Evolutionary conservation across 2,888 invertebrate genomes (phyloP).

Genomic region (Synergus umbraculus): DNA sequence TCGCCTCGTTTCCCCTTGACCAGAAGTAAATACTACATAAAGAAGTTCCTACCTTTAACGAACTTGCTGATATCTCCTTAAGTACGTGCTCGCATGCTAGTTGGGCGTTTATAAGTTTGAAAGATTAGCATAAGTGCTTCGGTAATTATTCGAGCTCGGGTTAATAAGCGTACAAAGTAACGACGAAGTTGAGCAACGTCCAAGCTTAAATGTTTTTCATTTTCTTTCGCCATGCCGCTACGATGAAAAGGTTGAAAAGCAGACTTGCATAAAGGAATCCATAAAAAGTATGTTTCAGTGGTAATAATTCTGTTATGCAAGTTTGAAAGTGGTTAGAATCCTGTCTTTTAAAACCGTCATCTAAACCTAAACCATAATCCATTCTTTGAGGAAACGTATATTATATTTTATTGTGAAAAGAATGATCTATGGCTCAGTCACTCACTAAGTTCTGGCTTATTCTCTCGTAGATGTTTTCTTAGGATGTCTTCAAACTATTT

Average conservation of each 20-base stretch:
- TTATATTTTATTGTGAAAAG: too few relatives aligned
- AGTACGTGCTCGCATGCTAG: slow-evolving; percentile 51
- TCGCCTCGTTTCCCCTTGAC: slow-evolving; percentile 52
- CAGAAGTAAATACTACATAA: slow-evolving; percentile 32
- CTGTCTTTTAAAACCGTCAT: not conserved
- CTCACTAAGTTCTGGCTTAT: too few relatives aligned
- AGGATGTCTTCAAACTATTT: too few relatives aligned
- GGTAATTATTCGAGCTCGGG: slow-evolving; percentile 46
- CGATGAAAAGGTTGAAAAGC: not conserved
- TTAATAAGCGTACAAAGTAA: slow-evolving; percentile 35
- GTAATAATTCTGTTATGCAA: not conserved
- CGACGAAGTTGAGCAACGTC: slow-evolving; percentile 12
- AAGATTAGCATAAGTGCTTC: slow-evolving; percentile 47
- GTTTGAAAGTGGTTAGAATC: not conserved
- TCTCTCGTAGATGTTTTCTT: too few relatives aligned
- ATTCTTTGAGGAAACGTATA: too few relatives aligned
- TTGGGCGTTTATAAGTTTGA: slow-evolving; percentile 53
- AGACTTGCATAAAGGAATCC: not conserved
- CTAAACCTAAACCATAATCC: too few relatives aligned
- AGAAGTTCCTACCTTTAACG: slow-evolving; percentile 44
- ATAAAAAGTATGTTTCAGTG: not conserved
- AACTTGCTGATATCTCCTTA: slow-evolving; percentile 42
- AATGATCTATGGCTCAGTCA: too few relatives aligned
- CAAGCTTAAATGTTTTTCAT: not conserved
- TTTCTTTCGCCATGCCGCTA: not conserved